Percentiles rank a stretch among this genome's conserved stretches.
phyloP scores from a whole-genome alignment of 1,140 invertebrate genomes.

The Asobara japonica region DNA sequence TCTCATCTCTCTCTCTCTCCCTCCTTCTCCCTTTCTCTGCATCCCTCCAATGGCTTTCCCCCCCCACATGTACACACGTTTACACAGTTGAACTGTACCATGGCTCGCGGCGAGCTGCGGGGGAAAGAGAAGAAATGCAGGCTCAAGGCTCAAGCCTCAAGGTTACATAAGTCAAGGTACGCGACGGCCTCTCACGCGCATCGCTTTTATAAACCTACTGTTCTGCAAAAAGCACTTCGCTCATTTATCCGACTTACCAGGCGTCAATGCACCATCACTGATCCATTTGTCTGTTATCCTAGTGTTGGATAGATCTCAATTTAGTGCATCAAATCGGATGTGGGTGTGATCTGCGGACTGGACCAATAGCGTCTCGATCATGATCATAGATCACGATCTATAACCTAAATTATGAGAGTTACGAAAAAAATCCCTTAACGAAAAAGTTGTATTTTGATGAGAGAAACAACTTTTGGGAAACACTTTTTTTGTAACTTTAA shows the following conservation, averaged over 20 bases:
- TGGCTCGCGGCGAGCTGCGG: neutral
- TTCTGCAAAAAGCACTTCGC: neutral
- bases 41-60: constrained; percentile 11
- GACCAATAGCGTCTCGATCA: too few relatives aligned
- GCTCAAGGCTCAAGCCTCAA: constrained; percentile 31
- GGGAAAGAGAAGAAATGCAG: constrained; percentile 11
- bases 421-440: too few relatives aligned
- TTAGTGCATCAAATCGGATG: too few relatives aligned
- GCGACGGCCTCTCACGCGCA: constrained; percentile 6
- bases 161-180: constrained; percentile 30
- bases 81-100: neutral
- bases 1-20: constrained; percentile 36
- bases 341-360: too few relatives aligned
- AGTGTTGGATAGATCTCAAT: too few relatives aligned
- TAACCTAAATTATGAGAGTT: too few relatives aligned
- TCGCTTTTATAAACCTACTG: neutral
- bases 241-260: neutral
- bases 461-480: too few relatives aligned
- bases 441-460: too few relatives aligned
- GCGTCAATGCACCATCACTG: neutral
- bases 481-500: too few relatives aligned
- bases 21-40: constrained; percentile 27
- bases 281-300: constrained; percentile 15
- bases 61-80: constrained; percentile 11
- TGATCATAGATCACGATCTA: too few relatives aligned